Conservation (phyloP, 2,113 vertebrate genomes). For the Microcebus griseorufus region DNA sequence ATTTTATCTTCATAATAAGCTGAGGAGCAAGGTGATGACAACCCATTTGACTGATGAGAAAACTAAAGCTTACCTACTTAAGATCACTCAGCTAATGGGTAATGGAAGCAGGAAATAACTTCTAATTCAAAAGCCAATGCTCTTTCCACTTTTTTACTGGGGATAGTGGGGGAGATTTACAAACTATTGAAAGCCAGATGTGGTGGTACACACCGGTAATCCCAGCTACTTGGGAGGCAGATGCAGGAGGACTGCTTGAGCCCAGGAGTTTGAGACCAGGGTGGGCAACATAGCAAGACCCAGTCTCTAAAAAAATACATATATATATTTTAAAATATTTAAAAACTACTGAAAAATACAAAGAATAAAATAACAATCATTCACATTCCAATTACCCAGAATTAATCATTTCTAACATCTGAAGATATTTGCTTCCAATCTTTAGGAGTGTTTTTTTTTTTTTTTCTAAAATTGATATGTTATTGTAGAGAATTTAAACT, state of each 20-base stretch:
- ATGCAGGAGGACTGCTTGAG: neutral
- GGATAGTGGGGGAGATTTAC: neutral
- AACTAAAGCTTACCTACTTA: neutral
- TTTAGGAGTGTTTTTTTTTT: neutral
- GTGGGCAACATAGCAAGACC: neutral
- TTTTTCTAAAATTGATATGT: constrained; percentile 16
- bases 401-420: neutral
- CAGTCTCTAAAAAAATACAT: neutral
- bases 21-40: neutral
- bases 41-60: neutral
- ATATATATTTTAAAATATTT: too few species aligned
- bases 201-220: neutral
- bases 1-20: neutral
- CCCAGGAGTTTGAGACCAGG: neutral
- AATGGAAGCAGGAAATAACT: neutral
- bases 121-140: neutral
- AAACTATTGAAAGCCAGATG: neutral
- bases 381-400: neutral
- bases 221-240: neutral
- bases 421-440: neutral
- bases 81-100: neutral
- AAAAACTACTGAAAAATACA: neutral
- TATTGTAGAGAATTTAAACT: constrained; percentile 27
- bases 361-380: neutral
- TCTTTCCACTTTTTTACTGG: neutral